phyloP scores from a whole-genome alignment of 2,113 vertebrate species.

The Gadus macrocephalus region DNA sequence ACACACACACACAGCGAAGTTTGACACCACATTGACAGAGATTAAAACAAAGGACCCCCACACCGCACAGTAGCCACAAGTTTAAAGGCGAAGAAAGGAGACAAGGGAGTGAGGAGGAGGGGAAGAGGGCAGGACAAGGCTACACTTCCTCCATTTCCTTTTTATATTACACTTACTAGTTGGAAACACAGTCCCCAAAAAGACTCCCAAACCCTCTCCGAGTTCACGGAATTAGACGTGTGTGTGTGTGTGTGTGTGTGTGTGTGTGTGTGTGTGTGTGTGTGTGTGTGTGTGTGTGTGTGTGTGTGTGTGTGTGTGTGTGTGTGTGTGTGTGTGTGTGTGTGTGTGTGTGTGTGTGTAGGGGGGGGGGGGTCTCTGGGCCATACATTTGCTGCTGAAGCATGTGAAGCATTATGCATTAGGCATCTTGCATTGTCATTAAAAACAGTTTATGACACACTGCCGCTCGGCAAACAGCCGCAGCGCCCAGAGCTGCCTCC shows the following conservation, averaged over 20 bases:
- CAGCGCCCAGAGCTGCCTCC: conserved; percentile 35
- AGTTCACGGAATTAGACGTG: neutral
- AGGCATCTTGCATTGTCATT: conserved; percentile 67
- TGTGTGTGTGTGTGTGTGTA: neutral
- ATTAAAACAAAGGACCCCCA: conserved; percentile 62
- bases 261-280: conserved; percentile 3
- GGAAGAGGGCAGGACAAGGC: conserved; percentile 9
- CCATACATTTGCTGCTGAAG: conserved; percentile 17
- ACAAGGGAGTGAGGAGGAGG: conserved; percentile 12
- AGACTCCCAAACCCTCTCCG: conserved; percentile 30
- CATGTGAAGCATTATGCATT: conserved; percentile 39
- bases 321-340: conserved; percentile 1
- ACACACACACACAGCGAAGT: conserved; percentile 51
- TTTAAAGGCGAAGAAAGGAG: conserved; percentile 64
- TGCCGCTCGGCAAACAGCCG: conserved; percentile 50
- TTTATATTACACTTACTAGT: conserved; percentile 31
- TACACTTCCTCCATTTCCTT: conserved; percentile 37
- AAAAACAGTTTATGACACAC: conserved; percentile 57
- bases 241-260: conserved; percentile 15
- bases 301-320: conserved; percentile 14
- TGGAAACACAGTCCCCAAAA: conserved; percentile 41
- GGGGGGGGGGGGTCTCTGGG: conserved; percentile 1
- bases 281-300: neutral
- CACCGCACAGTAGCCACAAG: conserved; percentile 55
- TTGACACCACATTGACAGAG: conserved; percentile 64